Evolutionary conservation across 1,140 invertebrate genomes (phyloP).

Genomic region (Mamestra configurata): DNA sequence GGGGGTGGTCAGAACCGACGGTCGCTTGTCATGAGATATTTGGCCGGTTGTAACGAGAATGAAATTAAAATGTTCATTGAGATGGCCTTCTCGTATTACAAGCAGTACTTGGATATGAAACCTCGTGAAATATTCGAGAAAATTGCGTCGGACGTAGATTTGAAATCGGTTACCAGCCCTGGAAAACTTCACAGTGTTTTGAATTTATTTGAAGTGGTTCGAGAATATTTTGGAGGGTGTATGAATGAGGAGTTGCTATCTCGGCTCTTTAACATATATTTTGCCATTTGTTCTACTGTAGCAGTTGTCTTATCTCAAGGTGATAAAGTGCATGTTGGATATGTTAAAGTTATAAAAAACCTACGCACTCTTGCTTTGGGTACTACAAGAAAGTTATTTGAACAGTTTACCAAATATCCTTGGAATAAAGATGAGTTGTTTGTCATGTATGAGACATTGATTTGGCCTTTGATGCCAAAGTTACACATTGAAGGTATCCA

Average conservation of each 20-base stretch:
- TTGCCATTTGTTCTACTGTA: constrained; percentile 91
- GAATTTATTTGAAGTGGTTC: constrained; percentile 93
- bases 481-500: constrained; percentile 94
- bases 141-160: constrained; percentile 87
- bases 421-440: constrained; percentile 92
- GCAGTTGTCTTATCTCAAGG: constrained; percentile 88
- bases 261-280: constrained; percentile 91
- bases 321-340: constrained; percentile 89
- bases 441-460: constrained; percentile 92
- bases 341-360: constrained; percentile 91
- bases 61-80: constrained; percentile 94
- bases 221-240: constrained; percentile 95
- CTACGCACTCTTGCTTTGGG: constrained; percentile 89
- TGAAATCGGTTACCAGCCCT: constrained; percentile 90
- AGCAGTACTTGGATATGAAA: constrained; percentile 89
- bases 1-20: constrained; percentile 91
- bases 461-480: constrained; percentile 94
- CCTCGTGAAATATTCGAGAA: constrained; percentile 81
- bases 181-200: constrained; percentile 93
- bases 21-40: constrained; percentile 94
- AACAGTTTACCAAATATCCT: constrained; percentile 92
- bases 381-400: constrained; percentile 92
- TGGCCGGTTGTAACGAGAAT: constrained; percentile 93
- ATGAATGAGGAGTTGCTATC: constrained; percentile 91
- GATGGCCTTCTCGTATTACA: constrained; percentile 94